Percentiles rank a stretch among this genome's conserved stretches.
phyloP scores from a whole-genome alignment of 2,797 vertebrate genomes.

The Gallirallus australis region DNA sequence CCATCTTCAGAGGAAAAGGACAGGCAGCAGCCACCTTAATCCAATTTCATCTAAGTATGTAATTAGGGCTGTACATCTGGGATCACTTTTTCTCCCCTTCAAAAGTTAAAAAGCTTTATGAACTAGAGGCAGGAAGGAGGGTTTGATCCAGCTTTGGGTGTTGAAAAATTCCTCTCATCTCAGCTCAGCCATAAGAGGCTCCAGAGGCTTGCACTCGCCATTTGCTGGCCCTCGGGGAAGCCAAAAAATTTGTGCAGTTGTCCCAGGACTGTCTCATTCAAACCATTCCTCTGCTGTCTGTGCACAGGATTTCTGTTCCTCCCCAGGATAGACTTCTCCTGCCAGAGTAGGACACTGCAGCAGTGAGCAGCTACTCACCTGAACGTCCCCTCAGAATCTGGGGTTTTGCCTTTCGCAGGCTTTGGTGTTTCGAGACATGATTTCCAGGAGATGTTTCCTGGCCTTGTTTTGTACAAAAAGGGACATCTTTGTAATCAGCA shows the following conservation, averaged over 20 bases:
- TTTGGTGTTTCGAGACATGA: neutral
- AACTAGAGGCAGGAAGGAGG: conserved; percentile 56
- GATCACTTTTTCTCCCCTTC: conserved; percentile 69
- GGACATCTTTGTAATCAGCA: neutral
- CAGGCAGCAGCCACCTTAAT: conserved; percentile 68
- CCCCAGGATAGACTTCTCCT: neutral
- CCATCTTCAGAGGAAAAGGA: conserved; percentile 44
- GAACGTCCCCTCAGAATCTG: neutral
- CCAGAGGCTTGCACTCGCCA: conserved; percentile 22
- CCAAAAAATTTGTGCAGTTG: conserved; percentile 4
- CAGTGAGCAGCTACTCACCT: neutral
- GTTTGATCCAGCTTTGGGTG: conserved; percentile 64
- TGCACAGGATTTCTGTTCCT: neutral
- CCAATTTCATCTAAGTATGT: conserved; percentile 69
- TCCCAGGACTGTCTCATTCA: neutral
- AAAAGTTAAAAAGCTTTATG: conserved; percentile 67
- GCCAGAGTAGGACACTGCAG: neutral
- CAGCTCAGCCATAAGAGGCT: conserved; percentile 35
- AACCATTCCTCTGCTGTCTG: neutral
- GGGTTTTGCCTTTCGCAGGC: neutral
- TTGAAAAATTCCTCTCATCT: conserved; percentile 70
- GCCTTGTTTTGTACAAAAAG: neutral
- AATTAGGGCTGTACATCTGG: conserved; percentile 73
- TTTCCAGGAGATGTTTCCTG: rapidly evolving
- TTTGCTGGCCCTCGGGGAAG: conserved; percentile 37